These are phyloP conservation scores for Phrynosoma platyrhinos DNA, from an alignment of 2,113 vertebrate genomes.

Conservation along the genomic window DNA sequence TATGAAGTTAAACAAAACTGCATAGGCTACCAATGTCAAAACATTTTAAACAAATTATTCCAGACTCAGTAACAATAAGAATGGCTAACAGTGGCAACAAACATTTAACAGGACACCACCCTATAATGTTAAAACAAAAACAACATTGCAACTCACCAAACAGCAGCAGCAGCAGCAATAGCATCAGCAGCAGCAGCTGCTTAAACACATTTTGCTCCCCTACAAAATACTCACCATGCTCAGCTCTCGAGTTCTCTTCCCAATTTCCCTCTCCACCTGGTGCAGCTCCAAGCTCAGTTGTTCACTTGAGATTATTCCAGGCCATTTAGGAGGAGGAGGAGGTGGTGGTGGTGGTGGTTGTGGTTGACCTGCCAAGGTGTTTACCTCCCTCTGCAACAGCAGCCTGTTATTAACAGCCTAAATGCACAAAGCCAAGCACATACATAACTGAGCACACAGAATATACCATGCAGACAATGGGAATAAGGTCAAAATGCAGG, in stretches of 20 bases:
- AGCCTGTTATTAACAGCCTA: slow-evolving; percentile 92
- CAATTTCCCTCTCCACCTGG: slow-evolving; percentile 97
- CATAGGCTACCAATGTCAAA: not conserved
- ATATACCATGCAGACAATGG: slow-evolving; percentile 37
- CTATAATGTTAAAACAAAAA: not conserved
- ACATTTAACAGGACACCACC: slow-evolving; percentile 19
- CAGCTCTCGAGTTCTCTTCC: slow-evolving; percentile 94
- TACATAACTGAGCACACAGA: slow-evolving; percentile 71
- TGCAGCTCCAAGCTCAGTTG: slow-evolving; percentile 96
- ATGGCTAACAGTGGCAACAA: slow-evolving; percentile 6
- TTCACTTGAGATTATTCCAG: slow-evolving; percentile 91
- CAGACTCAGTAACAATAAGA: slow-evolving; percentile 26
- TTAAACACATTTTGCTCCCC: slow-evolving; percentile 24
- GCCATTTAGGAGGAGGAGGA: slow-evolving; percentile 84
- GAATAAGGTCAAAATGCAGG: slow-evolving; percentile 45
- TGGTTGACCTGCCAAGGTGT: slow-evolving; percentile 83
- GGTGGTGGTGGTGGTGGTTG: slow-evolving; percentile 73
- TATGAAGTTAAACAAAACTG: not conserved
- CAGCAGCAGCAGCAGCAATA: not conserved
- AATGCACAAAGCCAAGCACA: slow-evolving; percentile 77
- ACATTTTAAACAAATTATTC: not conserved
- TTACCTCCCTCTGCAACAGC: slow-evolving; percentile 91
- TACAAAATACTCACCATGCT: slow-evolving; percentile 84
- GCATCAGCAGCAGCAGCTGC: not conserved
- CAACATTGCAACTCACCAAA: not conserved